Evolutionary conservation across 1,140 invertebrate genomes (phyloP).

Genomic region (Dendrolimus punctatus): DNA sequence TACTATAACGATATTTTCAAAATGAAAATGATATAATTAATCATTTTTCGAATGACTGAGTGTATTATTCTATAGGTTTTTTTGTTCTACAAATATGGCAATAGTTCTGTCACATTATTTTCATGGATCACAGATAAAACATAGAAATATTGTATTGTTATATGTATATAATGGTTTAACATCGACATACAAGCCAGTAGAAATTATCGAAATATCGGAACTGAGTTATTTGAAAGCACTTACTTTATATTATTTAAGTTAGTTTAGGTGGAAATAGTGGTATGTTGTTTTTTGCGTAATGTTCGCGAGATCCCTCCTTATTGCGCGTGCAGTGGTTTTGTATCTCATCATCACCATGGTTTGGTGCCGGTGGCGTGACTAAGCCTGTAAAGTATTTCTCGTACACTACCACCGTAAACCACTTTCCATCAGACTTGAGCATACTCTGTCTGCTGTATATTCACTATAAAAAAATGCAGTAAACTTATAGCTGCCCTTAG

Average conservation of each 20-base stretch:
- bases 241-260: constrained; percentile 10
- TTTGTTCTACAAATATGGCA: too few relatives aligned
- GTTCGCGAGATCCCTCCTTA: constrained; percentile 34
- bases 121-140: constrained; percentile 5
- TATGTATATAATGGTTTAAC: constrained; percentile 67
- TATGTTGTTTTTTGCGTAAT: constrained; percentile 54
- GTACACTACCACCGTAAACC: too few relatives aligned
- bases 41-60: too few relatives aligned
- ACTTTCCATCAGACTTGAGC: too few relatives aligned
- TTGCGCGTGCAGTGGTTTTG: constrained; percentile 42
- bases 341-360: constrained; percentile 41
- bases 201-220: constrained; percentile 18
- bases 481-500: too few relatives aligned
- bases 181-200: constrained; percentile 24
- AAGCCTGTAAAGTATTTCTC: too few relatives aligned
- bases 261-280: constrained; percentile 54
- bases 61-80: neutral
- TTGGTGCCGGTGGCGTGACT: neutral
- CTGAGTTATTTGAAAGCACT: too few relatives aligned
- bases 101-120: neutral
- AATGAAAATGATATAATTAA: too few relatives aligned
- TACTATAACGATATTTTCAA: too few relatives aligned
- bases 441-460: too few relatives aligned
- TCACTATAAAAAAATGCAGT: too few relatives aligned
- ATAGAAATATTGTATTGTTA: constrained; percentile 32